A percentile compares a stretch with the other conserved stretches of the same genome.
These are phyloP conservation scores for Diplazon laetatorius DNA, from an alignment of 2,888 invertebrate genomes.

Conservation along the genomic window DNA sequence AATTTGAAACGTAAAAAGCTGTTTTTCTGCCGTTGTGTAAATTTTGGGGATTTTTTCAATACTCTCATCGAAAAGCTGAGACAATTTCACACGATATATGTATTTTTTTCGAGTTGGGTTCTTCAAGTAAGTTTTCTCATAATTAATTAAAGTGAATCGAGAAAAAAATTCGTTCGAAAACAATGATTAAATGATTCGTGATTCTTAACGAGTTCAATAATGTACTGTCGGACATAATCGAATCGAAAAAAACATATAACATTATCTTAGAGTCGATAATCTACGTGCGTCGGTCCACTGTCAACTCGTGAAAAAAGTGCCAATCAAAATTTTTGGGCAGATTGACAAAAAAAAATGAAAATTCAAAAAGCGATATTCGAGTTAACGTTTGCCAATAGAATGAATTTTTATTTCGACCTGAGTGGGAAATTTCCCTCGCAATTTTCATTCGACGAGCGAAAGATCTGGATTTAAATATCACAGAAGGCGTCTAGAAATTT, in stretches of 20 bases:
- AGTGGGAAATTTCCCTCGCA: slow-evolving; percentile 42
- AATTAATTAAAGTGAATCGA: no score
- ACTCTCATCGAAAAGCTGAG: no score
- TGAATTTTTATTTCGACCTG: slow-evolving; percentile 19
- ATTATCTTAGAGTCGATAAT: neutral
- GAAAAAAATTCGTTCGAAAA: no score
- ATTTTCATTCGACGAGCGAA: slow-evolving; percentile 27
- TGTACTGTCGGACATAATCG: neutral
- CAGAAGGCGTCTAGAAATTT: neutral
- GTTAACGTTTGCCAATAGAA: slow-evolving; percentile 46
- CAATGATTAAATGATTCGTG: no score
- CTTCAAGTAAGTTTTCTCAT: no score
- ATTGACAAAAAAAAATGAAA: slow-evolving; percentile 46
- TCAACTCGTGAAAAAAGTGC: slow-evolving; percentile 30
- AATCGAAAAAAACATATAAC: slow-evolving; percentile 11
- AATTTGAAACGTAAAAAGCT: no score
- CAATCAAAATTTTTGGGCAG: slow-evolving; percentile 55
- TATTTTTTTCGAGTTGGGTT: no score
- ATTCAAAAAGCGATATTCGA: slow-evolving; percentile 6
- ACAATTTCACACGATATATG: no score
- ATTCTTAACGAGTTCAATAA: no score
- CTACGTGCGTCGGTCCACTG: slow-evolving; percentile 22
- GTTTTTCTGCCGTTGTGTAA: no score
- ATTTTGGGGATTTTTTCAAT: no score
- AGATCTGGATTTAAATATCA: slow-evolving; percentile 13